These are phyloP conservation scores for Typhlichthys subterraneus DNA, from an alignment of 2,797 vertebrate species.

Conservation along the genomic window DNA sequence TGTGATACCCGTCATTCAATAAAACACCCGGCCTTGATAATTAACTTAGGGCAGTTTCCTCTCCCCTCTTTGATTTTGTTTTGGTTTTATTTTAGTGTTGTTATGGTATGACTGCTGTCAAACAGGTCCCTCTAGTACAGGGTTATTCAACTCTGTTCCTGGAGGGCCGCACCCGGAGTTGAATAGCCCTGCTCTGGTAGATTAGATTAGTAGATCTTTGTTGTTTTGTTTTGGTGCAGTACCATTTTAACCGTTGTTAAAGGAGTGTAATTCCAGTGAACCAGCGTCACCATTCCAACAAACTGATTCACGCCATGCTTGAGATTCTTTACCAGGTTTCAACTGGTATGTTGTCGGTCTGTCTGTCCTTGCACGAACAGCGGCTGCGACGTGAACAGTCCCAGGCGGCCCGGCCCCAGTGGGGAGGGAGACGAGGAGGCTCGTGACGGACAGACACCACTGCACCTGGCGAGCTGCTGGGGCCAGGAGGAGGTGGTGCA, in stretches of 20 bases:
- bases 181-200: too few relatives aligned
- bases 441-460: conserved; percentile 90
- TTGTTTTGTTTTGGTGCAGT: too few relatives aligned
- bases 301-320: too few relatives aligned
- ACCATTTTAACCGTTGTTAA: too few relatives aligned
- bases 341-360: neutral
- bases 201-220: too few relatives aligned
- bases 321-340: neutral
- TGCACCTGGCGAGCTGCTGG: conserved; percentile 96
- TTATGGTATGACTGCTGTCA: neutral
- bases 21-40: neutral
- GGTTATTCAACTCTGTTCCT: too few relatives aligned
- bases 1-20: conserved; percentile 46
- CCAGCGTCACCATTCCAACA: too few relatives aligned
- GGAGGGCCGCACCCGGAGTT: too few relatives aligned
- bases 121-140: too few relatives aligned
- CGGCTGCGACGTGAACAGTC: conserved; percentile 94
- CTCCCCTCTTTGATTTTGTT: neutral
- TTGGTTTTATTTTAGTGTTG: neutral
- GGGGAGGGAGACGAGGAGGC: conserved; percentile 98
- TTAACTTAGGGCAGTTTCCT: too few relatives aligned
- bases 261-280: too few relatives aligned
- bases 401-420: conserved; percentile 86
- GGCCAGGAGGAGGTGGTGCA: conserved; percentile 95
- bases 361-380: conserved; percentile 60